Percentiles rank a stretch among this genome's conserved stretches.
phyloP scores from a whole-genome alignment of 2,113 vertebrate genomes.

The Toxotes jaculatrix region DNA sequence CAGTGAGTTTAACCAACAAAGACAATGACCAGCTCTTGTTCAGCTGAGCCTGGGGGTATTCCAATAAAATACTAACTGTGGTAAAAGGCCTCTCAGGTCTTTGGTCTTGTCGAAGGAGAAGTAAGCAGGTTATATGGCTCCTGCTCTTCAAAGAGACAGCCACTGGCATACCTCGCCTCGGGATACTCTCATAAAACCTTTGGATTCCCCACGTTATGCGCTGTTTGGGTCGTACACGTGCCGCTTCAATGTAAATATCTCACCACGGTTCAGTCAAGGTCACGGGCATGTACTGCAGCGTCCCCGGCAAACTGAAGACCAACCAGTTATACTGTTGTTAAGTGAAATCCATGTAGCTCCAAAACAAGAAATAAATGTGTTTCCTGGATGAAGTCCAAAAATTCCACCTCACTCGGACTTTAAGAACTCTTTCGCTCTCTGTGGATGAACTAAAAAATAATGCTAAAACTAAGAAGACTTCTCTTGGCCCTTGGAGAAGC shows the following conservation, averaged over 20 bases:
- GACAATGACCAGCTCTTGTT: conserved; percentile 53
- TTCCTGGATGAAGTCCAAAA: background rate
- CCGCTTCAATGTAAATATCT: conserved; percentile 19
- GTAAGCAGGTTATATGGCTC: conserved; percentile 26
- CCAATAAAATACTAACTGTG: conserved; percentile 62
- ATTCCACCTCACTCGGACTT: background rate
- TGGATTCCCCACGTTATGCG: conserved; percentile 46
- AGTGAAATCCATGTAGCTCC: background rate
- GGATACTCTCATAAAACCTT: conserved; percentile 56
- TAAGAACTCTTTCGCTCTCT: background rate
- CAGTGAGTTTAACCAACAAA: conserved; percentile 24
- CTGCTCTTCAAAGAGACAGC: conserved; percentile 62
- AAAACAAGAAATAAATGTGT: background rate
- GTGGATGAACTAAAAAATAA: background rate
- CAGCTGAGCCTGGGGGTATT: conserved; percentile 31
- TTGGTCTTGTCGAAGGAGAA: conserved; percentile 29
- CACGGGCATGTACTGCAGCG: background rate
- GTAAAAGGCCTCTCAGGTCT: conserved; percentile 58
- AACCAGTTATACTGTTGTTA: background rate
- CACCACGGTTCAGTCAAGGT: conserved; percentile 34
- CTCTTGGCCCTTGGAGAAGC: background rate
- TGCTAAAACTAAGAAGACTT: background rate
- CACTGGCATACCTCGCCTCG: conserved; percentile 19
- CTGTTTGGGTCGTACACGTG: conserved; percentile 18
- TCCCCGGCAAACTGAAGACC: conserved; percentile 5